A percentile compares a stretch with the other conserved stretches of the same genome.
Conservation (phyloP, 1,140 invertebrate species). For the Amphibalanus amphitrite region DNA sequence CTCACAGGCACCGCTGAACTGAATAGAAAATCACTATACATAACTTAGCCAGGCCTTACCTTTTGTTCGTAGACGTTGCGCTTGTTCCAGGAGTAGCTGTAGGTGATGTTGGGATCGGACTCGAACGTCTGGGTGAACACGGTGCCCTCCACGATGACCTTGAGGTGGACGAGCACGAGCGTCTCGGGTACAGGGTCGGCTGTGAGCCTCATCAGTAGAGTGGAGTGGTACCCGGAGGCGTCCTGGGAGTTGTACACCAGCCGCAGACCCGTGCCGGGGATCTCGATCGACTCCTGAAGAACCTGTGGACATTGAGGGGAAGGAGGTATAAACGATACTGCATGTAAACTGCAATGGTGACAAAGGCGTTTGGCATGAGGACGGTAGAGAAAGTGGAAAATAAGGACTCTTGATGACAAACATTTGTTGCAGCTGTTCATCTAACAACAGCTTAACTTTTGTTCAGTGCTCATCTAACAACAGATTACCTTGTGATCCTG, state of each 20-base stretch:
- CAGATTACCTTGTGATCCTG: no score
- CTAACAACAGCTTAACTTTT: no score
- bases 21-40: neutral
- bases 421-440: no score
- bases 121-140: slow-evolving; percentile 63
- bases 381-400: no score
- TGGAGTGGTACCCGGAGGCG: slow-evolving; percentile 76
- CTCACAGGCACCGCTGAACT: neutral
- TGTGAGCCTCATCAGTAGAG: slow-evolving; percentile 77
- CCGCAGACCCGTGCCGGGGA: slow-evolving; percentile 74
- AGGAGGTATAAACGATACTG: no score
- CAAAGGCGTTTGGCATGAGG: no score
- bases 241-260: slow-evolving; percentile 84
- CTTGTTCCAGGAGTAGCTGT: slow-evolving; percentile 94
- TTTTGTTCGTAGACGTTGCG: slow-evolving; percentile 94
- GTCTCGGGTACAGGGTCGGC: slow-evolving; percentile 54
- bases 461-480: no score
- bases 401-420: no score
- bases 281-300: slow-evolving; percentile 79
- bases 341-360: no score
- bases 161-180: slow-evolving; percentile 59
- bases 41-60: slow-evolving; percentile 25
- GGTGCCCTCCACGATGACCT: slow-evolving; percentile 22
- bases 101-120: slow-evolving; percentile 81
- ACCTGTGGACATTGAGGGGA: slow-evolving; percentile 43